These are phyloP conservation scores for Siphlonurus alternatus DNA, from an alignment of 2,888 invertebrate species.

Conservation along the genomic window DNA sequence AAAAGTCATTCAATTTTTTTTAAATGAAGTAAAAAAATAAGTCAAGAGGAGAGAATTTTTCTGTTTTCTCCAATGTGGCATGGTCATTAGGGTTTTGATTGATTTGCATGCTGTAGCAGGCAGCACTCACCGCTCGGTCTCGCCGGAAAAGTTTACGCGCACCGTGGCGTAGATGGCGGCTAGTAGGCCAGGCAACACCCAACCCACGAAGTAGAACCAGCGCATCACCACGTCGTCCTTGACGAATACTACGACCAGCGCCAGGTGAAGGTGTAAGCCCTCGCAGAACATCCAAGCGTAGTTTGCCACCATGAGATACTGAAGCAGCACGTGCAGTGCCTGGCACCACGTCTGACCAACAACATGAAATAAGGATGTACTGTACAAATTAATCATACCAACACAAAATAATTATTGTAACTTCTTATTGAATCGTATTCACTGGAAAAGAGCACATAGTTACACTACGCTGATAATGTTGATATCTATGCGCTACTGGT, in stretches of 20 bases:
- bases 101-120: no score
- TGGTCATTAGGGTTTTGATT: no score
- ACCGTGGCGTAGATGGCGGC: slow-evolving; percentile 26
- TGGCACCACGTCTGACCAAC: slow-evolving; percentile 49
- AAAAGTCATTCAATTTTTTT: no score
- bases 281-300: slow-evolving; percentile 80
- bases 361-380: background rate
- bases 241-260: slow-evolving; percentile 60
- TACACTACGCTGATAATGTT: no score
- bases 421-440: no score
- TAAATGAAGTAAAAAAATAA: no score
- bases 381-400: background rate
- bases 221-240: slow-evolving; percentile 50
- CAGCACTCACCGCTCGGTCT: slow-evolving; percentile 40
- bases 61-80: no score
- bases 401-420: no score
- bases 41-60: no score
- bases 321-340: slow-evolving; percentile 42
- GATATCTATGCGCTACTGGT: no score
- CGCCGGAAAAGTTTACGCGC: slow-evolving; percentile 29
- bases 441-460: no score
- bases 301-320: slow-evolving; percentile 58
- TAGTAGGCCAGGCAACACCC: slow-evolving; percentile 42
- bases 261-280: slow-evolving; percentile 55
- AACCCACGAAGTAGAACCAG: slow-evolving; percentile 49